Percentiles rank a stretch among this genome's conserved stretches.
Conservation (phyloP, 2,888 invertebrate genomes). For the Idaea aversata region DNA sequence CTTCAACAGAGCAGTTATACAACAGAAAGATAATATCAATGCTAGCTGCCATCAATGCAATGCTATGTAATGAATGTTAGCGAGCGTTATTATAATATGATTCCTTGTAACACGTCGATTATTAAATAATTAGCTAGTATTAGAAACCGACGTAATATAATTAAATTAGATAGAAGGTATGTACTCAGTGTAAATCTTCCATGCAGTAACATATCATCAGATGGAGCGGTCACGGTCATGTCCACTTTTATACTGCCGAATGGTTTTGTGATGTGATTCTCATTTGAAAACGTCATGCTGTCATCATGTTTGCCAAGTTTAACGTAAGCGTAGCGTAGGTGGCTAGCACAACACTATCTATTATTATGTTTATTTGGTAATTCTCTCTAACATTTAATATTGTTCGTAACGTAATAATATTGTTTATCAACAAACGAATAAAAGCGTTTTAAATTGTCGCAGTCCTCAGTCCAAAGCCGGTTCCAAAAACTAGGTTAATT, state of each 20-base stretch:
- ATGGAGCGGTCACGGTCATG: not conserved
- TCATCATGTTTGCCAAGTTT: conserved; percentile 1
- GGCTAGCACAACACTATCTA: not conserved
- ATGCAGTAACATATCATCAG: not conserved
- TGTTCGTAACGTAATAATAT: conserved; percentile 12
- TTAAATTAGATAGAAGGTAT: not conserved
- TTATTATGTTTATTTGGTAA: not conserved
- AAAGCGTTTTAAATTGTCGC: not conserved
- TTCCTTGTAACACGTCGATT: not conserved
- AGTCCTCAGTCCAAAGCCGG: not conserved
- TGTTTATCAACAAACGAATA: conserved; percentile 1
- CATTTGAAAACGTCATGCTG: not conserved
- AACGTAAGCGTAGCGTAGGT: not conserved
- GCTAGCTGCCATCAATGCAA: too few relatives aligned
- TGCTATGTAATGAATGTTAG: too few relatives aligned
- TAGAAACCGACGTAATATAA: not conserved
- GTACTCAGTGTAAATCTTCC: not conserved
- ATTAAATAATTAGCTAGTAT: not conserved
- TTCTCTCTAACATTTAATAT: conserved; percentile 3
- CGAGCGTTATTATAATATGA: not conserved
- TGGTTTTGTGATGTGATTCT: not conserved
- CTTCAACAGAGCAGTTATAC: conserved; percentile 15
- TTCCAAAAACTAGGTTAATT: conserved; percentile 11
- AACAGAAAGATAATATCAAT: too few relatives aligned
- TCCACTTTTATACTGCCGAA: not conserved